Evolutionary conservation across 2,888 invertebrate species (phyloP).

Genomic region (Drosophila histrio): DNA sequence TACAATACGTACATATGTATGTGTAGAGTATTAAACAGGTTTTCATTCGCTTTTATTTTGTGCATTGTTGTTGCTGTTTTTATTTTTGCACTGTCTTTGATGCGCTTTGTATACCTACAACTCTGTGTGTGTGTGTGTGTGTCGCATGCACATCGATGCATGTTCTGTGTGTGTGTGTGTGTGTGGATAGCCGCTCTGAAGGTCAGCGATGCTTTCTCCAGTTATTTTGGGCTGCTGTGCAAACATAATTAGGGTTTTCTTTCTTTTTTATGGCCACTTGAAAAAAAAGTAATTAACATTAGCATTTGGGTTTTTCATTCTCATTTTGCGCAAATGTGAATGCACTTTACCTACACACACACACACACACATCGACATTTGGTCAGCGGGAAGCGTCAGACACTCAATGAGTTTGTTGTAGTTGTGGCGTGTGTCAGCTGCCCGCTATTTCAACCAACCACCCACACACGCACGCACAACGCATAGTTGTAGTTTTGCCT

Average conservation of each 20-base stretch:
- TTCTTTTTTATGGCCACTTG: conserved; percentile 53
- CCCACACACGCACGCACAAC: conserved; percentile 10
- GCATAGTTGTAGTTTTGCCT: conserved; percentile 7
- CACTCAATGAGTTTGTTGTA: conserved; percentile 21
- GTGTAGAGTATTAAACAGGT: conserved; percentile 48
- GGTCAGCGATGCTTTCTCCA: conserved; percentile 65
- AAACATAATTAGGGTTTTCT: conserved; percentile 54
- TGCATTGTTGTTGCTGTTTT: conserved; percentile 35
- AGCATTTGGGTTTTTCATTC: conserved; percentile 31
- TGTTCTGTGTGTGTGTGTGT: conserved; percentile 1
- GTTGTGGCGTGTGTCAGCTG: conserved; percentile 55
- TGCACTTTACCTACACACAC: conserved; percentile 34
- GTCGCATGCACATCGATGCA: conserved; percentile 13
- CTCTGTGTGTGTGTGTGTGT: conserved; percentile 1
- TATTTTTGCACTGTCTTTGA: conserved; percentile 54
- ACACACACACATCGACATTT: conserved; percentile 4
- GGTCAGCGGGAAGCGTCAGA: conserved; percentile 14
- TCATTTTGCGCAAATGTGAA: conserved; percentile 45
- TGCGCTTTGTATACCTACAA: conserved; percentile 48
- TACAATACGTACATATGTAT: conserved; percentile 9
- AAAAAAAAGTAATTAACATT: conserved; percentile 58
- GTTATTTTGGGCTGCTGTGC: conserved; percentile 52
- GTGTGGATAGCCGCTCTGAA: conserved; percentile 39
- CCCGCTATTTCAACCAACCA: conserved; percentile 51
- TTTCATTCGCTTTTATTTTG: conserved; percentile 54